Evolutionary conservation across 2,888 invertebrate genomes (phyloP), one percentile per base, ranked within the genome.

Genomic region (Rutpela maculata): DNA sequence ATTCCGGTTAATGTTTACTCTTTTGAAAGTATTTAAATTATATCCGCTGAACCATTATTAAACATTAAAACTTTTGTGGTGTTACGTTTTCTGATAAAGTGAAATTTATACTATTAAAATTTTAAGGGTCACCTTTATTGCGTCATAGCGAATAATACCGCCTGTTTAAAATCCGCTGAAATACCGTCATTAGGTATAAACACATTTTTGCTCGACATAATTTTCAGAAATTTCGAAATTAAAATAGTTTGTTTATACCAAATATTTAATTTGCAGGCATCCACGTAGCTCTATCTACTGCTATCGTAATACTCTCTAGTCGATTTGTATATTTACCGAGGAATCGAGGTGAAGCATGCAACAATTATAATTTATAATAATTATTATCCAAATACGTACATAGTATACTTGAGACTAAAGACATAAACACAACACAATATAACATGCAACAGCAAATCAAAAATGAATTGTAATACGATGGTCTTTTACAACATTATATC

Each of bases 121-220:
- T 70, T 70, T 60, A 65, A 57, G 70, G 70, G 70, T 70, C 70
- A 70, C 70, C 70, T 70, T 70, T 38, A 60, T 70, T 70, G 70
- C 70, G 70, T 70, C 60, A 70, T 17, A 17, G 38, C 1, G 43
- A 60, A 70, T 60, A 18, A 69, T 67, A 38, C 43, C 31, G 69
- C 10, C 57, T 59, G n/a, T n/a, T 65, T 22, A 17, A 63, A 63
- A 59, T 26, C 35, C 38, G 11, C 17, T 38, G 35, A 35, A 38
- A 63, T 55, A 19, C 7, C 66, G 55, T 67, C 55, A 67, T 38
- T 43, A 11, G 18, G 0, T 38, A 43, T 18, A 35, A 35, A 18
- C 35, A 63, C 18, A 35, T 38, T 38, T 63, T 63, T 63, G n/a
- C 9, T 63, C 17, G 35, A 26, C 19, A 19, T 11, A 59, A 50